Conservation (phyloP, 2,797 vertebrate genomes). For the Bradypodion ventrale region DNA sequence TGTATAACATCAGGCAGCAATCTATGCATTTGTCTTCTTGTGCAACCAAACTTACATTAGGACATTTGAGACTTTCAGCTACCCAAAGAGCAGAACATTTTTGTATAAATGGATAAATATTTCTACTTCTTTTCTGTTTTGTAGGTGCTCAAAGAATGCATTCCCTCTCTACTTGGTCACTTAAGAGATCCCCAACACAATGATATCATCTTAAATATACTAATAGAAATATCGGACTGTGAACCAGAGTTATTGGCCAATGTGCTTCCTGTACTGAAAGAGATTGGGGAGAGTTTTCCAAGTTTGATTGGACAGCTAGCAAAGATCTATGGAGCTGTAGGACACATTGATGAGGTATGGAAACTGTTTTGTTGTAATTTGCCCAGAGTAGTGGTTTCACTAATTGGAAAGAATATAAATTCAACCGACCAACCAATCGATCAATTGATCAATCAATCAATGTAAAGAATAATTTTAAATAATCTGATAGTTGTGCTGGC, state of each 20-base stretch:
- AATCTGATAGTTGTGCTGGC: background rate
- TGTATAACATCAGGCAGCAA: slow-evolving; percentile 54
- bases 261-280: slow-evolving; percentile 83
- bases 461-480: background rate
- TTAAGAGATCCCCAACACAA: slow-evolving; percentile 80
- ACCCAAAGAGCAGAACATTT: slow-evolving; percentile 40
- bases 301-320: slow-evolving; percentile 84
- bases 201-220: slow-evolving; percentile 81
- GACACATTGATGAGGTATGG: slow-evolving; percentile 87
- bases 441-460: too few species aligned
- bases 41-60: slow-evolving; percentile 57
- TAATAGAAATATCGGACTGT: slow-evolving; percentile 84
- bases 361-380: too few species aligned
- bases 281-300: slow-evolving; percentile 80
- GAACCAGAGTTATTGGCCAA: slow-evolving; percentile 81
- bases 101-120: background rate
- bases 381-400: too few species aligned
- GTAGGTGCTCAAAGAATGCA: slow-evolving; percentile 85
- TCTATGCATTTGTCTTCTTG: slow-evolving; percentile 48
- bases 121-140: slow-evolving; percentile 13
- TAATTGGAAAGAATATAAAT: too few species aligned
- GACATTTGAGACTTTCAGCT: slow-evolving; percentile 26
- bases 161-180: slow-evolving; percentile 80
- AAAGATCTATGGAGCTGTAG: slow-evolving; percentile 90
- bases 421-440: too few species aligned